These are phyloP conservation scores for Latheticus oryzae DNA, from an alignment of 2,888 invertebrate species.

Conservation along the genomic window DNA sequence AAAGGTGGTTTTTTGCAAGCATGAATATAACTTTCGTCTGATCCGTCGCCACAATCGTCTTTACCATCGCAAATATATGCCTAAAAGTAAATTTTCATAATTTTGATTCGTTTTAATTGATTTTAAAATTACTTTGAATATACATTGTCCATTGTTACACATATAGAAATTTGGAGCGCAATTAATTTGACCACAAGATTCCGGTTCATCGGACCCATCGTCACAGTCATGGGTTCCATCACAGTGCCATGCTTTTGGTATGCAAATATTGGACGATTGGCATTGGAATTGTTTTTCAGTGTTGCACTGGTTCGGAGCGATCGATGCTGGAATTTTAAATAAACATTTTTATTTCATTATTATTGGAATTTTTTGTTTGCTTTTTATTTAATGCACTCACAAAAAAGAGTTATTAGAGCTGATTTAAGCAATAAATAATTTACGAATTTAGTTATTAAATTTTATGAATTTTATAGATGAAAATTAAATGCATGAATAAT, in stretches of 20 bases:
- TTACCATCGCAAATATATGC: constrained; percentile 94
- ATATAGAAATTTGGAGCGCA: constrained; percentile 85
- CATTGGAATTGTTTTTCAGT: constrained; percentile 92
- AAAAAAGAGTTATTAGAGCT: too few species aligned
- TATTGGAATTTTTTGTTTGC: constrained; percentile 1
- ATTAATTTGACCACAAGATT: constrained; percentile 81
- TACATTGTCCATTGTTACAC: constrained; percentile 86
- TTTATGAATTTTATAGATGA: too few species aligned
- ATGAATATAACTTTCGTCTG: constrained; percentile 85
- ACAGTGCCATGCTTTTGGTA: constrained; percentile 93
- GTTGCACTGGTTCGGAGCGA: constrained; percentile 90
- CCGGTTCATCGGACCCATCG: constrained; percentile 91
- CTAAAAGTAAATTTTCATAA: constrained; percentile 46
- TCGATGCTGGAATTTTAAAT: constrained; percentile 68
- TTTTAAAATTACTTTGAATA: constrained; percentile 73
- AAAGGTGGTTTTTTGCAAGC: constrained; percentile 84
- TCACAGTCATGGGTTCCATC: constrained; percentile 93
- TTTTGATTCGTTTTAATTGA: too few species aligned
- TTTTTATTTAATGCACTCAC: too few species aligned
- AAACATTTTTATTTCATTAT: not conserved
- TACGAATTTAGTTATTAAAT: too few species aligned
- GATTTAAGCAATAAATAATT: too few species aligned
- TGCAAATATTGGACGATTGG: constrained; percentile 86
- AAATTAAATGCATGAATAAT: too few species aligned
- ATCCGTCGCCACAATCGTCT: constrained; percentile 92